Conservation (phyloP, 2,113 vertebrate genomes). For the Apodemus speciosus region DNA sequence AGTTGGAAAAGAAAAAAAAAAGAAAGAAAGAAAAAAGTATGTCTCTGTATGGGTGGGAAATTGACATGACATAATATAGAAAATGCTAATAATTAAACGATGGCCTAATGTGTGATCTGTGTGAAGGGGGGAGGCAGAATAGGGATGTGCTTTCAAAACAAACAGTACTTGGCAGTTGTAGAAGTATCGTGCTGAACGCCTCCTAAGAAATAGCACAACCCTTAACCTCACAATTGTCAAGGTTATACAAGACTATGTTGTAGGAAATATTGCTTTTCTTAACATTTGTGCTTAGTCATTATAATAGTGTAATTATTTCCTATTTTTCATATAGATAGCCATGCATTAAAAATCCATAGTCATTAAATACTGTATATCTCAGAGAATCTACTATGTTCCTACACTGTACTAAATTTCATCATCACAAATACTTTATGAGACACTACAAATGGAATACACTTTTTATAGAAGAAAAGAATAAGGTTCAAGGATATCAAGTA, state of each 20-base stretch:
- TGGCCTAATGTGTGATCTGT: background rate
- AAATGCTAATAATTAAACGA: background rate
- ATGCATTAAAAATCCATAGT: slow-evolving; percentile 1
- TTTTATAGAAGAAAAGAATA: background rate
- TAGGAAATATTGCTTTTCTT: background rate
- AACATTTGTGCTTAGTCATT: slow-evolving; percentile 1
- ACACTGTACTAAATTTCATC: background rate
- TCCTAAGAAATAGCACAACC: background rate
- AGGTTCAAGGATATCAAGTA: background rate
- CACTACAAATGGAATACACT: background rate
- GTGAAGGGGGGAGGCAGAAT: too few relatives aligned
- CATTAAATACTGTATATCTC: background rate
- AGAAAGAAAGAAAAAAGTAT: too few relatives aligned
- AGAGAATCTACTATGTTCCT: background rate
- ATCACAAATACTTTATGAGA: background rate
- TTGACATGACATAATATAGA: background rate
- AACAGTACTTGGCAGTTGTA: background rate
- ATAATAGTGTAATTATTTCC: background rate
- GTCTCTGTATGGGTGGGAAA: background rate
- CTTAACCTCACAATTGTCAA: background rate
- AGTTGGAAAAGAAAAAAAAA: background rate
- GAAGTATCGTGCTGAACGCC: background rate
- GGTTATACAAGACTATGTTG: background rate
- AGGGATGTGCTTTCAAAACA: too few relatives aligned
- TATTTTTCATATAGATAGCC: background rate